phyloP scores from a whole-genome alignment of 2,888 invertebrate genomes.

The Cheilosia impressa region DNA sequence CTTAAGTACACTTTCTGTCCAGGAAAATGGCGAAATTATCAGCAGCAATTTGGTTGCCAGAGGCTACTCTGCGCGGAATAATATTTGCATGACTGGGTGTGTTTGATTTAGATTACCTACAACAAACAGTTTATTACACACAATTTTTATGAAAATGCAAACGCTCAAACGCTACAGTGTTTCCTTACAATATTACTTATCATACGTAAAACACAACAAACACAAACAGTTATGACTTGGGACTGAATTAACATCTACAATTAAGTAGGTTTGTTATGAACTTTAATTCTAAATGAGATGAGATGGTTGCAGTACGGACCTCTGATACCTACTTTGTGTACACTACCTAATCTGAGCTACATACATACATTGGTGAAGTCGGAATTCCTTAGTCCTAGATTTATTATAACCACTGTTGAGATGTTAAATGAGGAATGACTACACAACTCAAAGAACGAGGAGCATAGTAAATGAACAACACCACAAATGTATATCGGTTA shows the following conservation, averaged over 20 bases:
- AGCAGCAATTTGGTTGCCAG: too few relatives aligned
- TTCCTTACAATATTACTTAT: background rate
- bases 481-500: background rate
- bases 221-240: background rate
- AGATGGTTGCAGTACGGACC: too few relatives aligned
- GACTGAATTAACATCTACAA: background rate
- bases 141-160: background rate
- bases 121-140: background rate
- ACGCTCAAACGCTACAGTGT: background rate
- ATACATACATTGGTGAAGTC: background rate
- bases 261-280: background rate
- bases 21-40: too few relatives aligned
- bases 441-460: background rate
- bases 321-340: background rate
- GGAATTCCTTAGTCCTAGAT: background rate
- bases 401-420: slow-evolving; percentile 2
- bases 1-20: too few relatives aligned
- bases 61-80: too few relatives aligned
- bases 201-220: background rate
- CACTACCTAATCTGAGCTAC: background rate
- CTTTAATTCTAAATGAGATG: background rate
- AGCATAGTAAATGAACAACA: background rate
- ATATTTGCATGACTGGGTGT: too few relatives aligned
- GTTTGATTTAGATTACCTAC: background rate
- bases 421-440: slow-evolving; percentile 11